phyloP scores from a whole-genome alignment of 2,888 invertebrate species.

The Digitonthophagus gazella region DNA sequence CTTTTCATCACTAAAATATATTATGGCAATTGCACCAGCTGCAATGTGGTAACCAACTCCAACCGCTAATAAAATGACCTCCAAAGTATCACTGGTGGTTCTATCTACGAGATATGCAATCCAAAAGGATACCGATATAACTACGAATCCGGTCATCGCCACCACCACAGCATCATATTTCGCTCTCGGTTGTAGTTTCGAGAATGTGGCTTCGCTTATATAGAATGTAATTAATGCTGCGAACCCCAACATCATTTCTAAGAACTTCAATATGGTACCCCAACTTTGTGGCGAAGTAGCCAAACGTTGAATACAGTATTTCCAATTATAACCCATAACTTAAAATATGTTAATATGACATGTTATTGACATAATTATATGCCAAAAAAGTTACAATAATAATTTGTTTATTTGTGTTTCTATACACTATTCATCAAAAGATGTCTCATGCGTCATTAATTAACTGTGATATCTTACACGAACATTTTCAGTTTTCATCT shows the following conservation, averaged over 20 bases:
- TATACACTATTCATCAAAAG: too few relatives aligned
- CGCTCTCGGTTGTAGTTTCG: neutral
- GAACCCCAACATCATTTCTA: neutral
- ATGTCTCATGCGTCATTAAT: too few relatives aligned
- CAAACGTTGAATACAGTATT: neutral
- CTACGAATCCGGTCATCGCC: neutral
- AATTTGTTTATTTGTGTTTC: too few relatives aligned
- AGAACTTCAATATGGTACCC: neutral
- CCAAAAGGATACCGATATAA: neutral
- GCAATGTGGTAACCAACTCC: neutral
- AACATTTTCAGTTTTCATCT: too few relatives aligned
- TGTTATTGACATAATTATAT: too few relatives aligned
- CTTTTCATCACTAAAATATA: neutral
- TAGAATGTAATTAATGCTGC: neutral
- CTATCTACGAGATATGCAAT: neutral
- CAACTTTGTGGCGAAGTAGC: neutral
- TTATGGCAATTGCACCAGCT: neutral
- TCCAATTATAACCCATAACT: neutral
- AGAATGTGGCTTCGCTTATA: neutral
- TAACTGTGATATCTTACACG: too few relatives aligned
- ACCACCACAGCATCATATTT: neutral
- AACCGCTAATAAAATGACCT: neutral
- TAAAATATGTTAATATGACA: too few relatives aligned
- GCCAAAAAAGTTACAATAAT: too few relatives aligned
- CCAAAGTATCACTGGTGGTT: neutral